Base-by-base conservation (phyloP, 2,888 invertebrate species). In the Folsomia manolachei region DNA sequence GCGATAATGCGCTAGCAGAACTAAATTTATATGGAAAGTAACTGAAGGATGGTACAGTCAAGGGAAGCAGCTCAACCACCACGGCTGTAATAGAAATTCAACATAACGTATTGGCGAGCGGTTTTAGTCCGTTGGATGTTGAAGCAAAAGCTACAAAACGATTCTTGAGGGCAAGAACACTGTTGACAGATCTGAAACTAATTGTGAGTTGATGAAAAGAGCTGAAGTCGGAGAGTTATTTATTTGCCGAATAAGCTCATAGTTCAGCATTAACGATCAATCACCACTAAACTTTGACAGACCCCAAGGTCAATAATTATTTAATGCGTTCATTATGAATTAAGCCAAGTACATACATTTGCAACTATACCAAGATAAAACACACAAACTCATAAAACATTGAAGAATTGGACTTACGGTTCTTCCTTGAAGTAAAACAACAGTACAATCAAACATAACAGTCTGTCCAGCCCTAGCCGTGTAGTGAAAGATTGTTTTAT, bases 341-440 rank as follows among this genome's bases (percentile, higher is more conserved):
- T n/a, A n/a, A n/a, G n/a, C n/a, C n/a, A n/a, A n/a, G n/a, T n/a
- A n/a, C n/a, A n/a, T n/a, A n/a, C n/a, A n/a, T n/a, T n/a, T n/a
- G n/a, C n/a, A n/a, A n/a, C n/a, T n/a, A n/a, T n/a, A n/a, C n/a
- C n/a, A n/a, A n/a, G n/a, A n/a, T n/a, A n/a, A n/a, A 39, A 39
- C 39, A 39, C 4, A 39, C 39, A 39, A 39, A 14, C 39, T 4
- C 7, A 14, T 14, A 14, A 39, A 9, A 39, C 39, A 39, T 39
- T 9, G 4, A 9, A 14, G 11, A 27, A 1, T n/a, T 27, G 51
- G 52, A 83, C 86, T 85, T 81, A 88, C 88, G 83, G 87, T 87
- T 83, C 87, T 87, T 82, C 88, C 87, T 74, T 88, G 87, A 18
- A 88, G 86, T 81, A 88, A 84, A 67, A 87, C 88, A 74, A 88